Base-by-base conservation (phyloP, 2,797 vertebrate species). In the Propithecus perrieri region DNA sequence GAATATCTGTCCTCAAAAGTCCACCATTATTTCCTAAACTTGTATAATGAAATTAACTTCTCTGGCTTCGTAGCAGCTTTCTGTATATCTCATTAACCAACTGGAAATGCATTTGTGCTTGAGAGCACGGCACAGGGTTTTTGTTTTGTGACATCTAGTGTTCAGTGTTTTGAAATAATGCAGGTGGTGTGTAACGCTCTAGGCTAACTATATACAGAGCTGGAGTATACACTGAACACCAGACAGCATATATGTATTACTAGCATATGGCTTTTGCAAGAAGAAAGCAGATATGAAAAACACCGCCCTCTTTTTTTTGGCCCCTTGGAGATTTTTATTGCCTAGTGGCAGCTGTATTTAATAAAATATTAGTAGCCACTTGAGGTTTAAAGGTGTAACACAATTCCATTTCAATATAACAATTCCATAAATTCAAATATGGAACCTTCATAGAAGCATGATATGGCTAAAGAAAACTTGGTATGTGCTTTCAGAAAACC, bases 381-480 rank as follows among this genome's bases (percentile, higher is more conserved):
- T 95, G 98, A 98, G 98, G 98, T 98, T 98, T 98, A 98, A 98
- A 99, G 98, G 98, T 98, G 98, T 98, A 99, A 98, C 95, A 92
- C 98, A 98, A 98, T 98, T 98, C 98, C 97, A 92, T 98, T 98
- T 98, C 98, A 97, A 98, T 98, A 98, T 98, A 98, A 98, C 98
- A 98, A 98, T 98, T 99, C 98, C 98, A 99, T 98, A 99, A 99
- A 98, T 99, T 98, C 97, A 98, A 98, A 99, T 98, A 98, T 96
- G 98, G 98, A 98, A 92, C 72, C 92, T 28, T 96, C 97, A 95
- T 96, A 93, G 89, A 97, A 97, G 91, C 91, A 92, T 89, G 96
- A 38, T 97, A 96, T 97, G 53, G 81, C 79, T 89, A 98, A 98
- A 98, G 97, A 97, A 97, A 98, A 96, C 18, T 95, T 97, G 93